These are phyloP conservation scores for Gymnarchus niloticus DNA, from an alignment of 2,113 vertebrate genomes.

Conservation along the genomic window DNA sequence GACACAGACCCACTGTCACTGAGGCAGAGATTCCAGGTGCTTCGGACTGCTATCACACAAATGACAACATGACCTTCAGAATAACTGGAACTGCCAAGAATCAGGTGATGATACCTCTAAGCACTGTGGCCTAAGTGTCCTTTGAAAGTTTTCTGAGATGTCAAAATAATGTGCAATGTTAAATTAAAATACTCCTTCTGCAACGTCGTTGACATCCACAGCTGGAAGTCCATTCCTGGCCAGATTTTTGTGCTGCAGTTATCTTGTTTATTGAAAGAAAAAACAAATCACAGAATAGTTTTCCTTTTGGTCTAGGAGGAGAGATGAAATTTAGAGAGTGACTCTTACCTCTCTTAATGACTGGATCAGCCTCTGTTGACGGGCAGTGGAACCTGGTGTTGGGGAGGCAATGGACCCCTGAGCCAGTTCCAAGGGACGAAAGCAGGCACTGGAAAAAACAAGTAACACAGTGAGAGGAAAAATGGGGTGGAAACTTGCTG, in stretches of 20 bases:
- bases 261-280: not conserved
- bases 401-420: not conserved
- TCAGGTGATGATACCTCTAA: not conserved
- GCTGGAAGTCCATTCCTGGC: not conserved
- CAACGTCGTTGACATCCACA: no score
- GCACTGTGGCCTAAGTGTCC: no score
- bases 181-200: not conserved
- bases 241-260: no score
- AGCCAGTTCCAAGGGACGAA: not conserved
- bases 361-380: not conserved
- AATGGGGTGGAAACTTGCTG: not conserved
- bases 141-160: not conserved
- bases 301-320: not conserved
- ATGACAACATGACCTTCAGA: not conserved
- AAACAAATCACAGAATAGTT: not conserved
- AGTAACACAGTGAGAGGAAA: not conserved
- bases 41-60: not conserved
- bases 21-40: not conserved
- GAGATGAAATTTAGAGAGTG: not conserved
- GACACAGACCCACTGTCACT: not conserved
- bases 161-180: not conserved
- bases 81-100: not conserved
- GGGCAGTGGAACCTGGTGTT: not conserved
- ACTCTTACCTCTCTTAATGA: not conserved
- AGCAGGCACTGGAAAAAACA: not conserved